Evolutionary conservation across 2,797 vertebrate genomes (phyloP).

Genomic region (Rhincodon typus): DNA sequence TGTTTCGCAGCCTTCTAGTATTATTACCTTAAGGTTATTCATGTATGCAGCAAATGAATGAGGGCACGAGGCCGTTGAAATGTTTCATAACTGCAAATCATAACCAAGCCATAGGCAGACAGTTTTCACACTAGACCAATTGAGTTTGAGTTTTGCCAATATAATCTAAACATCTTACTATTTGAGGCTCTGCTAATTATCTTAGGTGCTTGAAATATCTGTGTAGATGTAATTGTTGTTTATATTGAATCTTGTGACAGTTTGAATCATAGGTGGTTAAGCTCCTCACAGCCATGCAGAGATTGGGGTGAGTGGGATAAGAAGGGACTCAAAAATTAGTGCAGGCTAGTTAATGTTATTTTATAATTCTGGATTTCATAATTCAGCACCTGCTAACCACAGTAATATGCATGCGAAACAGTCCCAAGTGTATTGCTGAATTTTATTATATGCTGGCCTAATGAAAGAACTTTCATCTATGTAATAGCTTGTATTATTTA

Average conservation of each 20-base stretch:
- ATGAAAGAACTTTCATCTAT: neutral
- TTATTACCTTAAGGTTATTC: neutral
- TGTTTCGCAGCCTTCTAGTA: neutral
- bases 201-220: neutral
- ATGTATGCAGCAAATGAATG: neutral
- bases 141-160: neutral
- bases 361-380: neutral
- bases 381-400: neutral
- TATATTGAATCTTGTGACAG: neutral
- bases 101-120: neutral
- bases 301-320: neutral
- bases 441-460: neutral
- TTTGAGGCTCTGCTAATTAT: neutral
- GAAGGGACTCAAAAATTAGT: neutral
- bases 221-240: slow-evolving; percentile 19
- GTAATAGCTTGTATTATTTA: neutral
- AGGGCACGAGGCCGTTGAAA: neutral
- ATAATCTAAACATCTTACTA: neutral
- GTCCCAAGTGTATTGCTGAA: neutral
- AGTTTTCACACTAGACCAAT: neutral
- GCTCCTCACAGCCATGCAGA: neutral
- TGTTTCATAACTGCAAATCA: neutral
- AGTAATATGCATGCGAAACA: neutral
- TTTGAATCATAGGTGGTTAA: neutral
- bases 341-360: neutral